A percentile compares a stretch with the other conserved stretches of the same genome.
Conservation (phyloP, 2,888 invertebrate genomes). For the Eupithecia insigniata region DNA sequence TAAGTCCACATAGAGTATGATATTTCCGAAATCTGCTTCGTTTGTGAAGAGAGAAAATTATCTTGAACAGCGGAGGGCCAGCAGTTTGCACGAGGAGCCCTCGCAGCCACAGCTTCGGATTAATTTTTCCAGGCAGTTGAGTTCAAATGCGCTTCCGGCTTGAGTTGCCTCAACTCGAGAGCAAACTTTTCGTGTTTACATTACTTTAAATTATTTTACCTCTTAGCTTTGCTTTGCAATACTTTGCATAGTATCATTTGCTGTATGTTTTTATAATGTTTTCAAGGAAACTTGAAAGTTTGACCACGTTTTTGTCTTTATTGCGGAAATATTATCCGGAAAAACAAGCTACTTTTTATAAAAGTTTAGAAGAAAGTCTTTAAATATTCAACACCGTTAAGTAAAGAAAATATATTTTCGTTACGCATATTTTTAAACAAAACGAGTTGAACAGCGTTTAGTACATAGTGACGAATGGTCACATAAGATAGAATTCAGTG, state of each 20-base stretch:
- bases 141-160: slow-evolving; percentile 79
- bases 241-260: slow-evolving; percentile 71
- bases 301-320: slow-evolving; percentile 19
- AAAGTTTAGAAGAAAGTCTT: slow-evolving; percentile 14
- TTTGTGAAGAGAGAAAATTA: slow-evolving; percentile 65
- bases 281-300: slow-evolving; percentile 40
- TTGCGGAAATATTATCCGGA: slow-evolving; percentile 16
- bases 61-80: slow-evolving; percentile 59
- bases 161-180: slow-evolving; percentile 78
- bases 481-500: slow-evolving; percentile 4
- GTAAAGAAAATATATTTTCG: slow-evolving; percentile 4
- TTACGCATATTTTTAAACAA: background rate
- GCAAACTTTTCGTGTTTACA: slow-evolving; percentile 82
- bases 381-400: slow-evolving; percentile 14
- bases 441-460: background rate
- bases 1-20: slow-evolving; percentile 52
- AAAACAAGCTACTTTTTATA: slow-evolving; percentile 12
- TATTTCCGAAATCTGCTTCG: slow-evolving; percentile 58
- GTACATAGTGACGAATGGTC: slow-evolving; percentile 1
- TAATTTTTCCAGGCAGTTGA: slow-evolving; percentile 83
- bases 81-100: slow-evolving; percentile 49
- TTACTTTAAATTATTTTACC: slow-evolving; percentile 79
- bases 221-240: slow-evolving; percentile 72
- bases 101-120: slow-evolving; percentile 71
- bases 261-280: slow-evolving; percentile 62